Base-by-base conservation (phyloP, 2,113 vertebrate species). In the Octodon degus region DNA sequence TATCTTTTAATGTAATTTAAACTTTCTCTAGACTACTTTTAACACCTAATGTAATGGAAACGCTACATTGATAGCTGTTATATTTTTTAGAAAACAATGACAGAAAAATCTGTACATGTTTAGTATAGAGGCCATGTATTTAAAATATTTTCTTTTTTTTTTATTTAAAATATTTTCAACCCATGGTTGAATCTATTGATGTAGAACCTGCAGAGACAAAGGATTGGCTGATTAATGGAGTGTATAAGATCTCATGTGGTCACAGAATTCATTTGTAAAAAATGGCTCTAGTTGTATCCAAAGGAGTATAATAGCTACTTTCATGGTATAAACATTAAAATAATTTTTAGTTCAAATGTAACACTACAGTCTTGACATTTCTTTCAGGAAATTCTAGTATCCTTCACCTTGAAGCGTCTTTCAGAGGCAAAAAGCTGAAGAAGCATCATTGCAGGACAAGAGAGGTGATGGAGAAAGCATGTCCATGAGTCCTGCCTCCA, bases 301-400 rank as follows among this genome's bases (percentile, higher is more conserved):
- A 5, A 82, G 58, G 79, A 89, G 50, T 72, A 80, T 50, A 24
- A 12, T 80, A 76, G 83, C 89, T 83, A 67, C 70, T 95, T 95
- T 53, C 47, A 68, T 80, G 81, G 24, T 72, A 53, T 77, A 80
- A 25, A 7, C 32, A 70, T n/a, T 80, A 43, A 92, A 40, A 10
- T n/a, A 68, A 34, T 40, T 77, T 96, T 80, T 92, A 84, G 25
- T 94, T 19, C 72, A 93, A 6, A 87, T 50, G 47, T 34, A 83
- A 10, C 43, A n/a, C 2, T 68, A 86, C 43, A 53, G 7, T 82
- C 25, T 62, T 50, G 91, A 76, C 37, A 86, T 74, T 47, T 81
- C 76, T 53, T 20, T 47, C 62, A 32, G 40, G n/a, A 79, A 62
- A 50, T 79, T 74, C 43, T 76, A 95, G 84, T 16, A 80, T 62